phyloP scores from a whole-genome alignment of 1,140 invertebrate genomes.

The Zaprionus vittiger region DNA sequence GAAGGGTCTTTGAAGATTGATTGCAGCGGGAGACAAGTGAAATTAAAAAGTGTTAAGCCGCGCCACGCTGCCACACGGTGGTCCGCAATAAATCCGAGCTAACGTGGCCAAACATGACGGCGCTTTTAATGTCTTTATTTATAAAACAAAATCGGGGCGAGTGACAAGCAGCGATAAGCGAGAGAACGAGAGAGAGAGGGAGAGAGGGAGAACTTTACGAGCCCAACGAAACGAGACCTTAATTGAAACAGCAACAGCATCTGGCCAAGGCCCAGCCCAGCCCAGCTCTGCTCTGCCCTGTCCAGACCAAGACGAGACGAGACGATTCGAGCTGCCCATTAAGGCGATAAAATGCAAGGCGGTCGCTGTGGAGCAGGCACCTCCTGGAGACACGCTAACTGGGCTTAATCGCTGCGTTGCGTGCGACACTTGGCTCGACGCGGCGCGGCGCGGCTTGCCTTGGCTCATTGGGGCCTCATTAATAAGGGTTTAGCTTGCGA shows the following conservation, averaged over 20 bases:
- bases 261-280: constrained; percentile 8
- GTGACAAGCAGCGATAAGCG: constrained; percentile 60
- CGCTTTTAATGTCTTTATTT: constrained; percentile 82
- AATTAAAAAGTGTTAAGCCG: constrained; percentile 80
- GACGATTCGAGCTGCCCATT: constrained; percentile 49
- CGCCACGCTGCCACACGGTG: constrained; percentile 58
- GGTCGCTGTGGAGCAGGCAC: constrained; percentile 36
- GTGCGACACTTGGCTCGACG: constrained; percentile 71
- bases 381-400: constrained; percentile 67
- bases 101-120: constrained; percentile 63
- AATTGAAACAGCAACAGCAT: constrained; percentile 39
- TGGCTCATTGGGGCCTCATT: constrained; percentile 62
- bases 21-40: constrained; percentile 74
- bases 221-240: constrained; percentile 30
- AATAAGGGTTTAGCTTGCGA: constrained; percentile 74
- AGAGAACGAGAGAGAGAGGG: neutral
- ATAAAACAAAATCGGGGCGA: constrained; percentile 78
- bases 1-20: constrained; percentile 57
- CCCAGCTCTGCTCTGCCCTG: neutral
- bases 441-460: constrained; percentile 34
- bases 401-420: constrained; percentile 81
- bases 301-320: neutral
- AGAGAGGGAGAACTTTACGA: constrained; percentile 30
- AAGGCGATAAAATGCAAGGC: constrained; percentile 70
- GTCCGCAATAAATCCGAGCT: constrained; percentile 76